phyloP scores from a whole-genome alignment of 2,888 invertebrate genomes.

The Julus scanicus region DNA sequence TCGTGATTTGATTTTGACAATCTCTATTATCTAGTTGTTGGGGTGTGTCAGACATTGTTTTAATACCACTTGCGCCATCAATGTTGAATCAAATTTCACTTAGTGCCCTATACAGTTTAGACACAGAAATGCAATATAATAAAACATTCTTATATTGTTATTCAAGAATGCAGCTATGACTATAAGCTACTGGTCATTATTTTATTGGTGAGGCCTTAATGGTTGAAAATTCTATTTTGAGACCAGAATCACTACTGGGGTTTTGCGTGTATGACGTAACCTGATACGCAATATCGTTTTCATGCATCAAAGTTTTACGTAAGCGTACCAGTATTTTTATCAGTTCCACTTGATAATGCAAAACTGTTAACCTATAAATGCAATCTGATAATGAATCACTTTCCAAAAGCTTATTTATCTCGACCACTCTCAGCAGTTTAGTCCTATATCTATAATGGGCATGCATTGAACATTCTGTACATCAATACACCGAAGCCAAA shows the following conservation, averaged over 20 bases:
- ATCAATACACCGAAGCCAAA: not conserved
- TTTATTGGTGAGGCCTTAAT: not conserved
- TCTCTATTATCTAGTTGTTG: not conserved
- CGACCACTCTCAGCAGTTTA: not conserved
- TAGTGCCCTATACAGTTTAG: not conserved
- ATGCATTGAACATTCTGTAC: not conserved
- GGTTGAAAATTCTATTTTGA: not conserved
- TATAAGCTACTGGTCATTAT: not conserved
- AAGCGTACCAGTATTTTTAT: not conserved
- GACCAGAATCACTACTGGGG: not conserved
- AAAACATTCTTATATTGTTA: not conserved
- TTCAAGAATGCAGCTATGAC: not conserved
- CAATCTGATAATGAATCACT: not conserved
- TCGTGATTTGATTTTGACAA: not conserved
- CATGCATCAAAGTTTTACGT: not conserved
- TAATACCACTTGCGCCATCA: not conserved
- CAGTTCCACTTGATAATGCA: not conserved
- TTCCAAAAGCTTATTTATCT: constrained; percentile 2
- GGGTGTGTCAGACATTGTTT: not conserved
- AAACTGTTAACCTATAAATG: not conserved
- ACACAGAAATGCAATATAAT: no score
- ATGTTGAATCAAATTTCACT: no score
- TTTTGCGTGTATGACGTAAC: not conserved
- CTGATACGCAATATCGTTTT: not conserved
- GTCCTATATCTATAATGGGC: not conserved